Conservation (phyloP, 2,888 invertebrate species). For the Trypoxylon attenuatum region DNA sequence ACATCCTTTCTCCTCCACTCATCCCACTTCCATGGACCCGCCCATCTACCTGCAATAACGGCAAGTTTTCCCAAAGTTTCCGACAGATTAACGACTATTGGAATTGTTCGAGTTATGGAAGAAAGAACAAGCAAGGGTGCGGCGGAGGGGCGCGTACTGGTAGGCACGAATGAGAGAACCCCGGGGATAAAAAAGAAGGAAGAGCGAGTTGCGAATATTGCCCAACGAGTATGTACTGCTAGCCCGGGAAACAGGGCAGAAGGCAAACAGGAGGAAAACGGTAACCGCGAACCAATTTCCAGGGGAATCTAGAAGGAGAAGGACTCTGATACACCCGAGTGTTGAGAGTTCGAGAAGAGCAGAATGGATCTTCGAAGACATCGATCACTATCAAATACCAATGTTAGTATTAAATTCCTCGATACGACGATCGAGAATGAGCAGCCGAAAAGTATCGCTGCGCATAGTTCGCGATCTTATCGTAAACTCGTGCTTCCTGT, state of each 20-base stretch:
- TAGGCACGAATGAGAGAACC: conserved; percentile 8
- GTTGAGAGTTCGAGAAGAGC: conserved; percentile 59
- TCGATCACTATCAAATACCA: conserved; percentile 36
- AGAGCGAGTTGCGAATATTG: not conserved
- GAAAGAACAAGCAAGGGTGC: conserved; percentile 12
- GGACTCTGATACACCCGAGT: conserved; percentile 45
- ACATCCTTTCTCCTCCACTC: conserved; percentile 23
- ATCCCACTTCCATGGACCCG: conserved; percentile 40
- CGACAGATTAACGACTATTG: conserved; percentile 71
- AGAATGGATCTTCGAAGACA: conserved; percentile 54
- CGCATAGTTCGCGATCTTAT: too few species aligned
- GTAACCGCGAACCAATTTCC: not conserved
- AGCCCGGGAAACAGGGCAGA: not conserved
- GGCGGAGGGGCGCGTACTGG: conserved; percentile 6
- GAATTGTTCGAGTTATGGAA: conserved; percentile 69
- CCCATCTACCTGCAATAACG: conserved; percentile 65
- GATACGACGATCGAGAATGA: not conserved
- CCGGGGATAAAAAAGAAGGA: not conserved
- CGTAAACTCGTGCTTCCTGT: too few species aligned
- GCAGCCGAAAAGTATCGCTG: not conserved
- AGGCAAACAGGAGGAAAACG: not conserved
- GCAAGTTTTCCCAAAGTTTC: conserved; percentile 66
- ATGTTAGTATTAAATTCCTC: too few species aligned
- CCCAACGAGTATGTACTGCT: too few species aligned
- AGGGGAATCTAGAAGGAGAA: not conserved